Conservation (phyloP, 2,797 vertebrate species). For the Callimico goeldii region DNA sequence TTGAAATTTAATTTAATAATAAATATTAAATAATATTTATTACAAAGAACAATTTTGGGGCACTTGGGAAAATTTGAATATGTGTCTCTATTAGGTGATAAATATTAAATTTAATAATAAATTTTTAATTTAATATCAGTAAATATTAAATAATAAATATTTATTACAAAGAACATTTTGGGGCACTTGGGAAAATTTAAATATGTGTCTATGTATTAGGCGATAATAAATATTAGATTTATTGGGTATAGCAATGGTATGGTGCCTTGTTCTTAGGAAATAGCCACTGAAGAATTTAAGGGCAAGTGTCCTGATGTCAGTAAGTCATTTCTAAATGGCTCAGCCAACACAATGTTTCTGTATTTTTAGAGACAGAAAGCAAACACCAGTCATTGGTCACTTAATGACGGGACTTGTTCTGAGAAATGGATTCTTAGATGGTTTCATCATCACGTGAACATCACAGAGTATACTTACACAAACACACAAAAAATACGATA, state of each 20-base stretch:
- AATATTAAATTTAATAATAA: neutral
- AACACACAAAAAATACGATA: neutral
- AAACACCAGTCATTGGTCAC: neutral
- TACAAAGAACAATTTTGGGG: neutral
- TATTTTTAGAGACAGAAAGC: neutral
- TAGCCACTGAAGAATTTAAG: neutral
- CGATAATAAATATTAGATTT: neutral
- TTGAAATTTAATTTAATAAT: too few species aligned
- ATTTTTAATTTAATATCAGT: too few species aligned
- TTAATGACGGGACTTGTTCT: neutral
- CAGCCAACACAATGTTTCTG: neutral
- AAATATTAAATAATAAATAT: too few species aligned
- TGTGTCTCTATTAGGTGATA: neutral
- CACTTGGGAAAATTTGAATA: neutral
- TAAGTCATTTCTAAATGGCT: neutral
- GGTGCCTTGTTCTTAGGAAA: neutral
- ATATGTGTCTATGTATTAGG: neutral
- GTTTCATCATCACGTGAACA: neutral
- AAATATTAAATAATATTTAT: too few species aligned
- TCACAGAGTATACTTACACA: neutral
- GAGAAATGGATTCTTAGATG: neutral
- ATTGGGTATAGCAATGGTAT: neutral
- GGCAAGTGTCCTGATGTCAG: neutral
- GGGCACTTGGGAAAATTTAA: neutral
- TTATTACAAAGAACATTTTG: neutral